Conservation (phyloP, 2,797 vertebrate genomes). For the Acanthopagrus latus region DNA sequence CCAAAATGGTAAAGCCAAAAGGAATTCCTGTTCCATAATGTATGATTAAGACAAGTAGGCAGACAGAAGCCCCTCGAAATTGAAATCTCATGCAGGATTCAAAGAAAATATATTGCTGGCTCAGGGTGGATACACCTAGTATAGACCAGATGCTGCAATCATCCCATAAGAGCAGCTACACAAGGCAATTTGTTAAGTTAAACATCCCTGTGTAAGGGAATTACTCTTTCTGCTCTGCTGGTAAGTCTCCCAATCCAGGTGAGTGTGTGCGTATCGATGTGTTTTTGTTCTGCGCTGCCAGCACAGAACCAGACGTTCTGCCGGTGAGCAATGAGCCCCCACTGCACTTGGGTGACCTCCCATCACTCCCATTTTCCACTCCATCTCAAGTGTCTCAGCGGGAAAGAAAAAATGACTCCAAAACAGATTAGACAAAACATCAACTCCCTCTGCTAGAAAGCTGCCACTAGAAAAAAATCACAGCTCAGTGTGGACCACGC, state of each 20-base stretch:
- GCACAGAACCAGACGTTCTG: slow-evolving; percentile 37
- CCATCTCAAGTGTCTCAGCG: slow-evolving; percentile 52
- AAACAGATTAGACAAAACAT: slow-evolving; percentile 59
- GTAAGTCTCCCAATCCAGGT: slow-evolving; percentile 49
- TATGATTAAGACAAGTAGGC: slow-evolving; percentile 64
- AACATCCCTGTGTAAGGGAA: slow-evolving; percentile 43
- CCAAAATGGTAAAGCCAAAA: slow-evolving; percentile 62
- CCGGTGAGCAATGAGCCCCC: slow-evolving; percentile 55
- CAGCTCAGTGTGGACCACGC: background rate
- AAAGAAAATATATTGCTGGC: slow-evolving; percentile 68
- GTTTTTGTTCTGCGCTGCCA: slow-evolving; percentile 45
- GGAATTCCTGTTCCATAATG: slow-evolving; percentile 65
- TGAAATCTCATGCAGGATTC: slow-evolving; percentile 78
- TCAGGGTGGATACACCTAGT: slow-evolving; percentile 47
- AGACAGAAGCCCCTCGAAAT: slow-evolving; percentile 81
- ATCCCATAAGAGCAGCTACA: slow-evolving; percentile 65
- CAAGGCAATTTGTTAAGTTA: slow-evolving; percentile 62
- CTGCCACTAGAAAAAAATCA: slow-evolving; percentile 9
- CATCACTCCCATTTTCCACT: slow-evolving; percentile 71
- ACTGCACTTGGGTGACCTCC: slow-evolving; percentile 77
- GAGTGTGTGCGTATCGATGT: slow-evolving; percentile 21
- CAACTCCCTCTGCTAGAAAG: slow-evolving; percentile 29
- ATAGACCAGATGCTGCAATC: slow-evolving; percentile 58
- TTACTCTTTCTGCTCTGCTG: slow-evolving; percentile 39
- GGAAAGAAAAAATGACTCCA: slow-evolving; percentile 47